phyloP scores from a whole-genome alignment of 2,797 vertebrate species.

The Brachyalestes nurse region DNA sequence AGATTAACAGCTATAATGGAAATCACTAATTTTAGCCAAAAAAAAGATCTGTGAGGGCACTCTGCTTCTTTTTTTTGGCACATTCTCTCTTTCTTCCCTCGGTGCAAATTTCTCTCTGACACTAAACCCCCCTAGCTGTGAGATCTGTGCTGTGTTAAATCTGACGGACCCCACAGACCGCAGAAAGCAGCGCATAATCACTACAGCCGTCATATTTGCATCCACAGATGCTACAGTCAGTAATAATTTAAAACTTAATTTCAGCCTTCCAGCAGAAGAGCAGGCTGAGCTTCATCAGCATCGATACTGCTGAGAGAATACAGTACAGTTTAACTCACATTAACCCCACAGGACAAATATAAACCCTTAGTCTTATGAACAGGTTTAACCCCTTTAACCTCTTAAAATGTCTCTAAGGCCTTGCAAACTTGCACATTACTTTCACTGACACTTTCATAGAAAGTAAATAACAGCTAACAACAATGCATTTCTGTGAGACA shows the following conservation, averaged over 20 bases:
- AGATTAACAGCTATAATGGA: slow-evolving; percentile 42
- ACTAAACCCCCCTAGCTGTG: slow-evolving; percentile 37
- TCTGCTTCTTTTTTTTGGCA: not conserved
- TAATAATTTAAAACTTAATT: slow-evolving; percentile 57
- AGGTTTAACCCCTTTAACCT: not conserved
- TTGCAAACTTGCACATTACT: no score
- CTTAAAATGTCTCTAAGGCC: no score
- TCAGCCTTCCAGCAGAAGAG: slow-evolving; percentile 40
- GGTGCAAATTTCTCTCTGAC: slow-evolving; percentile 43
- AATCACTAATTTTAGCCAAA: slow-evolving; percentile 44
- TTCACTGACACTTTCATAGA: no score
- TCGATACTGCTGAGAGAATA: not conserved
- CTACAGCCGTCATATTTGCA: slow-evolving; percentile 48
- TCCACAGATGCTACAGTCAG: slow-evolving; percentile 52
- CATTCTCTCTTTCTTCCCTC: slow-evolving; percentile 34
- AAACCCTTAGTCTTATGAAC: not conserved
- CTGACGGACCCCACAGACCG: slow-evolving; percentile 34
- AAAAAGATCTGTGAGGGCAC: slow-evolving; percentile 22
- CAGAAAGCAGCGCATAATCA: slow-evolving; percentile 48
- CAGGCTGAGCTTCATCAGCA: not conserved
- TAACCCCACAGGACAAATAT: not conserved
- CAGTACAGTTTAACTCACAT: not conserved
- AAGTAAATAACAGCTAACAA: no score
- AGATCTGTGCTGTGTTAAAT: slow-evolving; percentile 47
- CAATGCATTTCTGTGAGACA: no score